These are phyloP conservation scores for pig (Sus scrofa) DNA, from an alignment of 2,113 vertebrate genomes.

Conservation along the genomic window DNA sequence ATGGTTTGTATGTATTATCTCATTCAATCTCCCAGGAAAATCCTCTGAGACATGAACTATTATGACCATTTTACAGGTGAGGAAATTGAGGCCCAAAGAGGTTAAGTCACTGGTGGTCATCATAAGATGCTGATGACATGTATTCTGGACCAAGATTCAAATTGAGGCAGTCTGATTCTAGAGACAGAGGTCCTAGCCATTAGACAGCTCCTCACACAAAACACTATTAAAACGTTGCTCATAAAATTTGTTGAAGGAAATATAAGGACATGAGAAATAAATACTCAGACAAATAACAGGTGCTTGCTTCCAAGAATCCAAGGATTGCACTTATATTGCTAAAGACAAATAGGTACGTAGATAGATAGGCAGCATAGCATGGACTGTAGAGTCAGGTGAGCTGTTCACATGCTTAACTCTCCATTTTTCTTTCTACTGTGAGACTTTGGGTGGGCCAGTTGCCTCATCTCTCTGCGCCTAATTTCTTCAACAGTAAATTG, in stretches of 20 bases:
- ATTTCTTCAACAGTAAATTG: not conserved
- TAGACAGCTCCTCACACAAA: not conserved
- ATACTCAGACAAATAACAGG: not conserved
- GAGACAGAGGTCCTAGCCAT: not conserved
- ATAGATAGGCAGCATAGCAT: not conserved
- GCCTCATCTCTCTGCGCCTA: not conserved
- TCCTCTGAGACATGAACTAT: not conserved
- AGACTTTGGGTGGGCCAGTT: not conserved
- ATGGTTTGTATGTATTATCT: not conserved
- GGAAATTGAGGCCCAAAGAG: not conserved
- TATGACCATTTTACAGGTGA: not conserved
- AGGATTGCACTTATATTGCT: not conserved
- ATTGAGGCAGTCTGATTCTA: not conserved
- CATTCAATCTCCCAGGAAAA: not conserved
- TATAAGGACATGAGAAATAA: not conserved
- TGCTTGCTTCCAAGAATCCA: not conserved
- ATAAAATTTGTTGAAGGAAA: conserved; percentile 4
- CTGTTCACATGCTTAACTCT: not conserved
- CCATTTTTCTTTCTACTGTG: not conserved
- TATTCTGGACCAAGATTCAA: not conserved
- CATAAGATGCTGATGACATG: not conserved
- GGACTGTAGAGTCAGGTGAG: not conserved
- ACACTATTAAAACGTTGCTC: not conserved
- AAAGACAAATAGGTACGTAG: not conserved
- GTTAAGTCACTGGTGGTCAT: not conserved